Base-by-base conservation (phyloP, 2,113 vertebrate species). In the Festucalex cinctus region DNA sequence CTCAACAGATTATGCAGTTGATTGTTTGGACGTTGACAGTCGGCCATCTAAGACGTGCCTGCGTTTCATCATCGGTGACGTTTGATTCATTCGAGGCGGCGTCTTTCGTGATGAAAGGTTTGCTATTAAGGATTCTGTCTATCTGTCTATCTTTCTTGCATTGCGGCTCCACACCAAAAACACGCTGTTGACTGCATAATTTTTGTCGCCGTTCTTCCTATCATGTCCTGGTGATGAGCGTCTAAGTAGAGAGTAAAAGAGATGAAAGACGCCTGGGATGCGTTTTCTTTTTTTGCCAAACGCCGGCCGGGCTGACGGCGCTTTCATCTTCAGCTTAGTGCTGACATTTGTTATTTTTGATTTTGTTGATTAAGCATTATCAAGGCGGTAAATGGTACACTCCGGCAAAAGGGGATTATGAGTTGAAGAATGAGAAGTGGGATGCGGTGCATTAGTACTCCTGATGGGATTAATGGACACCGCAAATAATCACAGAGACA, bases 291-390 rank as follows among this genome's bases (percentile, higher is more conserved):
- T 54, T 75, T 71, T 41, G 64, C 78, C 12, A 81, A 79, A 86
- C 70, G 66, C 63, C 44, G 70, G 66, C 72, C 63, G 65, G 71
- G 66, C 70, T 69, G 70, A 71, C 69, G 71, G 32, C 53, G 68
- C 77, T 88, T 85, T 86, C 73, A 83, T 86, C 85, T 81, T 73
- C 60, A 75, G 73, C 78, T 79, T 72, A 83, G 65, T 77, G 80
- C 81, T 81, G 81, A 85, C 80, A 66, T 72, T 82, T 57, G 6
- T 76, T 81, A 85, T 70, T 81, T 86, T 81, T 80, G 80, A 83
- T 86, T 89, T 75, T 79, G 87, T 83, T 84, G 86, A 86, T 88
- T 70, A 87, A 76, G 84, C 86, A 77, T 82, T 87, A 85, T 85
- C 72, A 85, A 66, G 74, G 64, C 67, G 56, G 78, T 81, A 77